These are phyloP conservation scores for Alosa sapidissima DNA, from an alignment of 2,797 vertebrate species.

Conservation along the genomic window DNA sequence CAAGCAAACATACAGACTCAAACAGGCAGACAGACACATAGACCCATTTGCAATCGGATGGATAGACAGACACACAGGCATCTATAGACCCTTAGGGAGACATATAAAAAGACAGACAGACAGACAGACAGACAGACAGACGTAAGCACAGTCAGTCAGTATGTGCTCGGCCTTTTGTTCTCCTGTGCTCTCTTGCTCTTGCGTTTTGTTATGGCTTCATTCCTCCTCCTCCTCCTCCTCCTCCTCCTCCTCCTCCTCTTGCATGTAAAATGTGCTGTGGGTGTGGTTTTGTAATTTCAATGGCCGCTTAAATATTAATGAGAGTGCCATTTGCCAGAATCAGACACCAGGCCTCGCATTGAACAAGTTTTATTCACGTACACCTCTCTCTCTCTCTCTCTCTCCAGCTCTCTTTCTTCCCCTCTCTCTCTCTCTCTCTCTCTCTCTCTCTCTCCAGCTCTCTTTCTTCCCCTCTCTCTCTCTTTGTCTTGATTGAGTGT, in stretches of 20 bases:
- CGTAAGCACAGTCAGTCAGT: no score
- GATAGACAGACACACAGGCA: no score
- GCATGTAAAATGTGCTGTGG: slow-evolving; percentile 39
- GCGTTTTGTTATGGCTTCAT: neutral
- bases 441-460: no score
- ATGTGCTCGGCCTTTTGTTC: neutral
- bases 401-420: no score
- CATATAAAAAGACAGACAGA: no score
- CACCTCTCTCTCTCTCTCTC: no score
- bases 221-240: neutral
- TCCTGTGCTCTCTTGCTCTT: neutral
- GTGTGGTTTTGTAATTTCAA: slow-evolving; percentile 38
- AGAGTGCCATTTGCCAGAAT: slow-evolving; percentile 39
- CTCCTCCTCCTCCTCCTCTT: neutral
- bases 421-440: no score
- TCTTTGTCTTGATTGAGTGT: neutral
- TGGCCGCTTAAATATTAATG: slow-evolving; percentile 48
- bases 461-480: no score
- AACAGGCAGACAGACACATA: no score
- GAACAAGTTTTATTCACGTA: neutral
- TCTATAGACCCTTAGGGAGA: no score
- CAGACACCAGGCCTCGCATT: slow-evolving; percentile 6
- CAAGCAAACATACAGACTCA: neutral
- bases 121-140: no score
- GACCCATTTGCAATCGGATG: no score